These are phyloP conservation scores for Solea senegalensis DNA, from an alignment of 2,113 vertebrate genomes.

Conservation along the genomic window DNA sequence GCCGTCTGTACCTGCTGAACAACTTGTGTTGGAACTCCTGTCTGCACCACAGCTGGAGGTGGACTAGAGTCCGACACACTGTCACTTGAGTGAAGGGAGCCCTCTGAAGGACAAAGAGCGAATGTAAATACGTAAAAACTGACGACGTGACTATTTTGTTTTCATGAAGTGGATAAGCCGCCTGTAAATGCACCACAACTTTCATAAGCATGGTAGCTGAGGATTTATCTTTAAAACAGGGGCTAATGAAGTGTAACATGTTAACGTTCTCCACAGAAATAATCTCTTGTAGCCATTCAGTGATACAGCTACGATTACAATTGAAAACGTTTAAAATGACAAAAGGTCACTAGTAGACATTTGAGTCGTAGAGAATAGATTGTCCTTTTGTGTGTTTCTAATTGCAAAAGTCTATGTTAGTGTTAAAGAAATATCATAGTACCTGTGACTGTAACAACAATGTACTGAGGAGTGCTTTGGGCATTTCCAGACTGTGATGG, in stretches of 20 bases:
- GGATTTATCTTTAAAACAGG: background rate
- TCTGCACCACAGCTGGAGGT: constrained; percentile 86
- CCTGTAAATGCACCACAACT: background rate
- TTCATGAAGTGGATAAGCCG: background rate
- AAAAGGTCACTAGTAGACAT: no score
- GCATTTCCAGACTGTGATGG: constrained; percentile 78
- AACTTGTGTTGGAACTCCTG: constrained; percentile 91
- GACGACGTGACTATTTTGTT: background rate
- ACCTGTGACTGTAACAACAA: constrained; percentile 94
- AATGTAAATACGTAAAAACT: background rate
- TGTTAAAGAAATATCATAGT: background rate
- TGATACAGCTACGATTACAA: no score
- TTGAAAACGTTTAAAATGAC: no score
- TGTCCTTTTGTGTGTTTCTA: background rate
- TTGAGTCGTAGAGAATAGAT: no score
- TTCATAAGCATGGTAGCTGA: background rate
- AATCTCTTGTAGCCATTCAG: no score
- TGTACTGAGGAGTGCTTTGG: constrained; percentile 88
- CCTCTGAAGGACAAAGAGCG: constrained; percentile 78
- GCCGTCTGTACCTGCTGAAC: constrained; percentile 90
- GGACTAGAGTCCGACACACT: constrained; percentile 89
- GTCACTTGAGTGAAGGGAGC: constrained; percentile 90
- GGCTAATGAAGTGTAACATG: background rate
- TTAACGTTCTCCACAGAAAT: no score
- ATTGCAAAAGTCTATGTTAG: background rate